phyloP scores from a whole-genome alignment of 2,113 vertebrate genomes.

The Geococcyx californianus region DNA sequence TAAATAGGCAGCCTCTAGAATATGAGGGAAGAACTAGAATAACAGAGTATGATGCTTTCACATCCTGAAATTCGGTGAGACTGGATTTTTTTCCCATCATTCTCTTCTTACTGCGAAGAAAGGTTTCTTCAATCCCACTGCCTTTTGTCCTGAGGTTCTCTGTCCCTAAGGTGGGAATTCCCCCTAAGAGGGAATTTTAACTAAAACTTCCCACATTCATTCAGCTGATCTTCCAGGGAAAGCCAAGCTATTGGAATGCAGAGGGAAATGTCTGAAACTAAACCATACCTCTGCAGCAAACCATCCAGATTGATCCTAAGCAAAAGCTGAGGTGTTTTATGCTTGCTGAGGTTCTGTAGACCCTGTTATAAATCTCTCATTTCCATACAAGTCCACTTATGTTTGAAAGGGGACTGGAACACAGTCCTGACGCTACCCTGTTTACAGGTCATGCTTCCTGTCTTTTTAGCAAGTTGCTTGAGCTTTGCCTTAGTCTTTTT shows the following conservation, averaged over 20 bases:
- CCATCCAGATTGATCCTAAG: not conserved
- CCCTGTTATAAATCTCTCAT: not conserved
- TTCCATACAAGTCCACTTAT: not conserved
- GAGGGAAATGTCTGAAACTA: not conserved
- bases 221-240: not conserved
- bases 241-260: not conserved
- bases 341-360: not conserved
- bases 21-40: not conserved
- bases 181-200: not conserved
- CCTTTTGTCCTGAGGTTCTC: not conserved
- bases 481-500: not conserved
- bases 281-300: not conserved
- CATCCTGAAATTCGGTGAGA: not conserved
- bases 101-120: not conserved
- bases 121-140: not conserved
- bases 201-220: not conserved
- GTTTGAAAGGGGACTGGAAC: not conserved
- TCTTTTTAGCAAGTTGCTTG: not conserved
- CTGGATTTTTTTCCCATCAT: not conserved
- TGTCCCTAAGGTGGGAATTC: not conserved
- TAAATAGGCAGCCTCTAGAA: not conserved
- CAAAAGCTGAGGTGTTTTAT: not conserved
- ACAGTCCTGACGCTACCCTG: not conserved
- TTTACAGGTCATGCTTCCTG: not conserved
- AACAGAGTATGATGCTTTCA: not conserved